Conservation (phyloP, 2,797 vertebrate species). For the Eulemur mongoz region DNA sequence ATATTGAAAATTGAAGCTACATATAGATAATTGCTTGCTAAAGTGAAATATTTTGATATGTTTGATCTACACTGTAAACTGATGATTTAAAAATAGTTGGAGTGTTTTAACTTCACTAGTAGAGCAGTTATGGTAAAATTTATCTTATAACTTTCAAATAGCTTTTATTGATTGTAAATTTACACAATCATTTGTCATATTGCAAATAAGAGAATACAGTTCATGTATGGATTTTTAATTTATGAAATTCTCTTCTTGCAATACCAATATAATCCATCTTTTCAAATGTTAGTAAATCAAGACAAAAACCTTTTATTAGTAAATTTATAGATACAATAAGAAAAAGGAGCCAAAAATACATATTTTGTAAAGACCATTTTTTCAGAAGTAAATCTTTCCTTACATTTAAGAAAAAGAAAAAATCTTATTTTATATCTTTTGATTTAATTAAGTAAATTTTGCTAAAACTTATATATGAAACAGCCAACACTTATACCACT, state of each 20-base stretch:
- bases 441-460: neutral
- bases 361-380: conserved; percentile 33
- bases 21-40: conserved; percentile 5
- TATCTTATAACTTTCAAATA: neutral
- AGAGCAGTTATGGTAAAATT: neutral
- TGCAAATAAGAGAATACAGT: neutral
- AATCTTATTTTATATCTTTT: conserved; percentile 21
- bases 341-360: neutral
- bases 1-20: neutral
- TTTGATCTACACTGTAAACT: neutral
- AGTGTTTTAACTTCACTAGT: neutral
- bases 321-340: conserved; percentile 48
- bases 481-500: neutral
- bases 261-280: conserved; percentile 45
- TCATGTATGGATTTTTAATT: conserved; percentile 45
- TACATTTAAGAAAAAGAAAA: neutral
- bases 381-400: conserved; percentile 50
- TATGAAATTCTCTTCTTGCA: neutral
- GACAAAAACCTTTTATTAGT: conserved; percentile 55
- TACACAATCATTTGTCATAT: conserved; percentile 44
- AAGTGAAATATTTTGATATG: neutral
- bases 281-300: conserved; percentile 44
- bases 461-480: neutral
- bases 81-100: conserved; percentile 24
- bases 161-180: conserved; percentile 47